These are phyloP conservation scores for Calephelis perditalis DNA, from an alignment of 2,888 invertebrate species.

Conservation along the genomic window DNA sequence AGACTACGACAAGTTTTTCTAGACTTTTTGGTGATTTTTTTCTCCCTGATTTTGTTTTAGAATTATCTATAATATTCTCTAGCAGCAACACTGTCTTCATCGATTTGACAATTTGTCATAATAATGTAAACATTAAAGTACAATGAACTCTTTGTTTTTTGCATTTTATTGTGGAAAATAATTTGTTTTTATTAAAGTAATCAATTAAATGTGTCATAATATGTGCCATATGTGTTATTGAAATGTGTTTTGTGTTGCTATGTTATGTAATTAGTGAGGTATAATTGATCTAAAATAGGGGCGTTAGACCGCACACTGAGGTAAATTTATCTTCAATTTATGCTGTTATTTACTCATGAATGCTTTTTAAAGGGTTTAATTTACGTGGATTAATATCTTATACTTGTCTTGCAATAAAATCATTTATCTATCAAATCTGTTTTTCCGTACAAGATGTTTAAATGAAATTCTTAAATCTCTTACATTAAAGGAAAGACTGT, in stretches of 20 bases:
- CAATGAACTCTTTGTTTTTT: constrained; percentile 55
- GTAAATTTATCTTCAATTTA: constrained; percentile 14
- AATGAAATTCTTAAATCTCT: no score
- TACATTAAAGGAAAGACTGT: no score
- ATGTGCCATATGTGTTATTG: constrained; percentile 28
- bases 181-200: constrained; percentile 28
- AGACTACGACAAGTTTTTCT: no score
- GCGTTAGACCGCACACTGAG: constrained; percentile 42
- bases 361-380: background rate
- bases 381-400: no score
- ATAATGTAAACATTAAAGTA: constrained; percentile 58
- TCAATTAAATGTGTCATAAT: constrained; percentile 45
- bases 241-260: constrained; percentile 18
- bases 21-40: no score
- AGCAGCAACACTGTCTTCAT: constrained; percentile 24
- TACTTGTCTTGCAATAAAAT: no score
- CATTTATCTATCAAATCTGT: no score
- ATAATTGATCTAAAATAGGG: constrained; percentile 36
- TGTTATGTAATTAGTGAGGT: constrained; percentile 25
- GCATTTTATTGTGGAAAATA: constrained; percentile 37
- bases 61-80: background rate
- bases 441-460: no score
- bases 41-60: no score
- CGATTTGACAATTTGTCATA: constrained; percentile 33
- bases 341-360: background rate